Conservation (phyloP, 1,140 invertebrate genomes). For the Philotrypesis tridentata region DNA sequence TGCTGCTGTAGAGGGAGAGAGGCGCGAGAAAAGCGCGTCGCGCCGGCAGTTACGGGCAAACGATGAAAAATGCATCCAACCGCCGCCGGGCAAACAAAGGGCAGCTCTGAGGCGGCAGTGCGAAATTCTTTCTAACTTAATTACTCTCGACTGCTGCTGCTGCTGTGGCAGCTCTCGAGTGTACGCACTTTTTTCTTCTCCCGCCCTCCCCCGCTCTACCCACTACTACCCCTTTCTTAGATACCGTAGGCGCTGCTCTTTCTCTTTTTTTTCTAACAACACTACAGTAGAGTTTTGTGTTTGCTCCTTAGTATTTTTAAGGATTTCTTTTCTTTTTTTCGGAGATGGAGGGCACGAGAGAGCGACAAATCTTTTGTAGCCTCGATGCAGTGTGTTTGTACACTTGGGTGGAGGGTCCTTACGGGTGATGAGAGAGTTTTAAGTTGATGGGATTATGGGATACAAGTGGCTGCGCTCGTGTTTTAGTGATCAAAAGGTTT, state of each 20-base stretch:
- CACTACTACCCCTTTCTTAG: slow-evolving; percentile 28
- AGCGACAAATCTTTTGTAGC: slow-evolving; percentile 36
- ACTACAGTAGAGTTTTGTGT: slow-evolving; percentile 6
- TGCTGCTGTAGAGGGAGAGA: slow-evolving; percentile 48
- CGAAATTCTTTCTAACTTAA: slow-evolving; percentile 68
- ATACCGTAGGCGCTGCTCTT: slow-evolving; percentile 37
- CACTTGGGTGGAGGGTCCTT: neutral
- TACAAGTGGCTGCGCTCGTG: too few species aligned
- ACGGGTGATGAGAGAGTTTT: neutral
- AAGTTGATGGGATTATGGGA: too few species aligned
- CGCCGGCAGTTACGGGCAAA: slow-evolving; percentile 62
- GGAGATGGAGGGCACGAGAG: neutral
- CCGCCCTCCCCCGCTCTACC: too few species aligned
- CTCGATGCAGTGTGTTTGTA: neutral
- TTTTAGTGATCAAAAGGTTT: too few species aligned
- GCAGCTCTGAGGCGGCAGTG: slow-evolving; percentile 54
- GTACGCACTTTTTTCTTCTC: slow-evolving; percentile 49
- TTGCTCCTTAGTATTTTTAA: slow-evolving; percentile 34
- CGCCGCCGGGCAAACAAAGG: slow-evolving; percentile 57
- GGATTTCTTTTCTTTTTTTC: slow-evolving; percentile 11
- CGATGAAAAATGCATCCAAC: slow-evolving; percentile 68
- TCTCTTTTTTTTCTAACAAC: slow-evolving; percentile 16
- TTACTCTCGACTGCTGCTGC: slow-evolving; percentile 54
- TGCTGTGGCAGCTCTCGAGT: slow-evolving; percentile 23
- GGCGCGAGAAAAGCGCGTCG: slow-evolving; percentile 45